Base-by-base conservation (phyloP, 2,113 vertebrate species). In the Pipa parva region DNA sequence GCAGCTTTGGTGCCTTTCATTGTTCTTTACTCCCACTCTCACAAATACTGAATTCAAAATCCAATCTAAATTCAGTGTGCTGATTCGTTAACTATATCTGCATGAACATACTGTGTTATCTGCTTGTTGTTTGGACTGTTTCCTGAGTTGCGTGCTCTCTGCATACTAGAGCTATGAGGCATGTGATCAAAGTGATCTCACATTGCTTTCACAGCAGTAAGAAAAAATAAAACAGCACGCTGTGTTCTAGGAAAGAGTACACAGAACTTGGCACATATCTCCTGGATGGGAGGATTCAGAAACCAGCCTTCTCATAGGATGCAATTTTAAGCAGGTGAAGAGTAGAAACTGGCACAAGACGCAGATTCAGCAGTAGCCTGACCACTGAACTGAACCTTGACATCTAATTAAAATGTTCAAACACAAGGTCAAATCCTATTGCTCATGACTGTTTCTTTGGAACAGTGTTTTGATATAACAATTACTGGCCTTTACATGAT, bases 211-310 rank as follows among this genome's bases (percentile, higher is more conserved):
- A 63, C 70, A 73, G 78, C 78, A 68, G 55, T 70, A 31, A 42
- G 25, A 58, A 74, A 61, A 76, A 75, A 81, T 82, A 84, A 83
- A 66, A 73, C 79, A 75, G 80, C 82, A 84, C 79, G 76, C 76
- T 75, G 71, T 84, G 77, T 84, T 81, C 85, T 75, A 63, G 84
- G 79, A 54, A 68, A 80, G 74, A 76, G 51, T 72, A 64, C 31
- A 72, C 70, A 77, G 86, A 85, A 85, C 85, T 0, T 85, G 76
- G 85, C 85, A 83, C 77, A 78, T 74, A 77, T 83, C 80, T 79
- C 78, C 72, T 64, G 66, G 73, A 74, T 71, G 76, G 81, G 81
- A 82, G 77, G 74, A 58, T 78, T 75, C 31, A 72, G 67, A 74
- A 75, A 78, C 72, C 71, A 71, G 79, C 55, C 76, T 74, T 80